phyloP scores from a whole-genome alignment of 2,797 vertebrate species.

The Acipenser oxyrinchus region DNA sequence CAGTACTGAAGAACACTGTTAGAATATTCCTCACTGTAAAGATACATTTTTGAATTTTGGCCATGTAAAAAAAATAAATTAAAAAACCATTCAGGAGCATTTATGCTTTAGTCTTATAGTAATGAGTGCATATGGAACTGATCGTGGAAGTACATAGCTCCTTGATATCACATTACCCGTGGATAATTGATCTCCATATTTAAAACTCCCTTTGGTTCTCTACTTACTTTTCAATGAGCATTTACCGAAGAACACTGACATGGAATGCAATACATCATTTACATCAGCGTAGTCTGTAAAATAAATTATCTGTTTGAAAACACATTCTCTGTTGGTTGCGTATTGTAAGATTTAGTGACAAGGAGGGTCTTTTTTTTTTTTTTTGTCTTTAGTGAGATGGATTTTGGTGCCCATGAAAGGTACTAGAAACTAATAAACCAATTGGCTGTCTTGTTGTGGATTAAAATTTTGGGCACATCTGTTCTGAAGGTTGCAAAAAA shows the following conservation, averaged over 20 bases:
- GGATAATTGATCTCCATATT: constrained; percentile 48
- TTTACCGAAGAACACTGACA: constrained; percentile 25
- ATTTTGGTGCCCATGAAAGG: no score
- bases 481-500: no score
- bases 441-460: no score
- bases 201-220: constrained; percentile 29
- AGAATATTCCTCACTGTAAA: constrained; percentile 30
- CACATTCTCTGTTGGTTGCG: no score
- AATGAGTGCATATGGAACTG: constrained; percentile 50
- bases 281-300: not conserved
- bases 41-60: constrained; percentile 37
- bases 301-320: no score
- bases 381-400: no score
- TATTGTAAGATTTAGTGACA: no score
- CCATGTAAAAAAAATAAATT: constrained; percentile 35
- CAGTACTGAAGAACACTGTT: constrained; percentile 30
- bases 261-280: constrained; percentile 20
- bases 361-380: no score
- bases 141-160: constrained; percentile 41
- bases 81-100: constrained; percentile 54
- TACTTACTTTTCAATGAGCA: not conserved
- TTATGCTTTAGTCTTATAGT: constrained; percentile 43
- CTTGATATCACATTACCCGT: constrained; percentile 50
- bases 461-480: no score
- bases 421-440: no score